These are phyloP conservation scores for Dromaius novaehollandiae DNA, from an alignment of 2,113 vertebrate genomes.

Conservation along the genomic window DNA sequence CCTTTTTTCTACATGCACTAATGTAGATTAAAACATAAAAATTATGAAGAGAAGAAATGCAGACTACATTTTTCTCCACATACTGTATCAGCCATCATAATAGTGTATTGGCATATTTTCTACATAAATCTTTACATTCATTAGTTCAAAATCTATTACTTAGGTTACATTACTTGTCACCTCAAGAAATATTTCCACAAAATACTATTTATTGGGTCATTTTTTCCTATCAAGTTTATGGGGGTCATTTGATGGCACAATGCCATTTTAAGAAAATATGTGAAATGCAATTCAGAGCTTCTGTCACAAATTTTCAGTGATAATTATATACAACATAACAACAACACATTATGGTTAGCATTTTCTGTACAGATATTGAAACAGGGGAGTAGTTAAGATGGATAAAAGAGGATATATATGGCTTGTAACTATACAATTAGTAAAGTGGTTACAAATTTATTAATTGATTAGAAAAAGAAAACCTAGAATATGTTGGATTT, in stretches of 20 bases:
- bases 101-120: neutral
- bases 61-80: neutral
- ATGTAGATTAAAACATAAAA: neutral
- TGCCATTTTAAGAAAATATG: neutral
- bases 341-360: neutral
- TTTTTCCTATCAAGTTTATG: neutral
- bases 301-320: neutral
- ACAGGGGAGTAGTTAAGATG: neutral
- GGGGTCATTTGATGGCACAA: neutral
- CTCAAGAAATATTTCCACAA: neutral
- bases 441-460: neutral
- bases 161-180: neutral
- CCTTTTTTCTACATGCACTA: neutral
- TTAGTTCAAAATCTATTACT: neutral
- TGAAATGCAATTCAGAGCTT: neutral
- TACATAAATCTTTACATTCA: neutral
- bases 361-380: neutral
- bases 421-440: neutral
- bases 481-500: neutral
- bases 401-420: neutral
- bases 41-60: neutral
- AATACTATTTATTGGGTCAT: neutral
- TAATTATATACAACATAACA: neutral
- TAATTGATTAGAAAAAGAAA: neutral
- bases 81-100: neutral